A percentile compares a stretch with the other conserved stretches of the same genome.
Conservation (phyloP, 2,888 invertebrate species). For the Agrenia bidenticulata region DNA sequence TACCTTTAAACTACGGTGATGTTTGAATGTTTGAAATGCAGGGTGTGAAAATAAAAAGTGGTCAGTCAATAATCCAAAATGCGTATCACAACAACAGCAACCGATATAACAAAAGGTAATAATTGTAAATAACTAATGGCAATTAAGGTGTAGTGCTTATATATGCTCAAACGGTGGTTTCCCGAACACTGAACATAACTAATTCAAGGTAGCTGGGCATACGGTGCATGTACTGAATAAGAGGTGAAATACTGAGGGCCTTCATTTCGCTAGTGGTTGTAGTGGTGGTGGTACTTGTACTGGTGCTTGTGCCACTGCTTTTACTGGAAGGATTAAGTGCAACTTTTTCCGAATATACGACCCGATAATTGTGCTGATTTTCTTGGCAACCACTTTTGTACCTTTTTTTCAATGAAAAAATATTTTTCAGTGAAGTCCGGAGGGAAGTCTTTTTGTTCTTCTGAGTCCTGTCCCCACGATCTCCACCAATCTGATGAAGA, state of each 20-base stretch:
- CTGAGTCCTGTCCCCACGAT: conserved; percentile 25
- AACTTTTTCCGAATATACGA: conserved; percentile 12
- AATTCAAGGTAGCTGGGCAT: conserved; percentile 52
- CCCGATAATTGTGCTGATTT: background rate
- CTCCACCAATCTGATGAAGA: conserved; percentile 22
- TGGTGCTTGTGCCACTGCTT: background rate
- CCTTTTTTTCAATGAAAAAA: conserved; percentile 57
- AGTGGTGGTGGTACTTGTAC: conserved; percentile 10
- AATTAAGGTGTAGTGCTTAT: background rate
- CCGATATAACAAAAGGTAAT: too few species aligned
- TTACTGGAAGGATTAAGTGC: background rate
- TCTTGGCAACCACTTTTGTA: conserved; percentile 45
- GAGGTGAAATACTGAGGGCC: conserved; percentile 43
- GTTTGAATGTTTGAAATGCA: background rate
- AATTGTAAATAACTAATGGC: too few species aligned
- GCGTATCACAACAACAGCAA: too few species aligned
- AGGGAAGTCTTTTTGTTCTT: conserved; percentile 52
- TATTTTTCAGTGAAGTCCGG: conserved; percentile 56
- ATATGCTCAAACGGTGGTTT: conserved; percentile 51
- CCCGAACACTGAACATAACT: conserved; percentile 51
- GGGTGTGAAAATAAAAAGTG: conserved; percentile 14
- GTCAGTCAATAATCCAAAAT: conserved; percentile 8
- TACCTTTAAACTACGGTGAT: background rate
- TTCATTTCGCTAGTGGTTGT: conserved; percentile 34
- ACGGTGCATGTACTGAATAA: conserved; percentile 50